Base-by-base conservation (phyloP, 1,140 invertebrate species). In the Cydia splendana region DNA sequence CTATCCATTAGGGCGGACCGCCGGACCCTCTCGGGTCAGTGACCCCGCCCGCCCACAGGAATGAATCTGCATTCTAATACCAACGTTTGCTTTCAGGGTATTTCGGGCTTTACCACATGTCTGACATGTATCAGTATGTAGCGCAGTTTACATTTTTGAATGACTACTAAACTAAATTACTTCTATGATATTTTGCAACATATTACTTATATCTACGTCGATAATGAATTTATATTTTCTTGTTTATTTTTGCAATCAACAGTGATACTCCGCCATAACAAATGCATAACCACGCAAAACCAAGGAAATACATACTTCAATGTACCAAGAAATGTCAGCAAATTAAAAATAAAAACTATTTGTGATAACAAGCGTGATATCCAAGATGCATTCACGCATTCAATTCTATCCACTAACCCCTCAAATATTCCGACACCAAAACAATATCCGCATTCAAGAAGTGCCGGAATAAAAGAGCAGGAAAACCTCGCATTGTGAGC, bases 21-120 rank as follows among this genome's bases (percentile, higher is more conserved):
- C 53, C 53, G 57, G 57, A 62, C 57, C 57, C 57, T 62, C 57
- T 62, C 57, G 20, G 57, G 57, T 62, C 57, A 62, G 9, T 62
- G 57, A 62, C 57, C 20, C 57, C 57, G 57, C 10, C n/a, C 2
- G 15, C 57, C 57, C n/a, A 18, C 51, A 62, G 57, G 7, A 62
- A 53, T 53, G 15, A 62, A 62, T 62, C 57, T 24, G 57, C 57
- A 62, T 62, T 62, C 53, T 18, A 57, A 57, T 57, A 7, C 53
- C n/a, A 57, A 57, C 15, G 13, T 57, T 18, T 18, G n/a, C 15
- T 57, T 57, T 57, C n/a, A 18, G 53, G 53, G 15, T 57, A 7
- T 57, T 57, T 57, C 7, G 45, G 45, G 45, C 3, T 48, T 13
- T 48, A 48, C 45, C 45, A 48, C 45, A 48, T 3, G 45, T 15